Evolutionary conservation across 2,113 vertebrate species (phyloP), one percentile per base, ranked within the genome.

Genomic region (Chlamydotis undulata): DNA sequence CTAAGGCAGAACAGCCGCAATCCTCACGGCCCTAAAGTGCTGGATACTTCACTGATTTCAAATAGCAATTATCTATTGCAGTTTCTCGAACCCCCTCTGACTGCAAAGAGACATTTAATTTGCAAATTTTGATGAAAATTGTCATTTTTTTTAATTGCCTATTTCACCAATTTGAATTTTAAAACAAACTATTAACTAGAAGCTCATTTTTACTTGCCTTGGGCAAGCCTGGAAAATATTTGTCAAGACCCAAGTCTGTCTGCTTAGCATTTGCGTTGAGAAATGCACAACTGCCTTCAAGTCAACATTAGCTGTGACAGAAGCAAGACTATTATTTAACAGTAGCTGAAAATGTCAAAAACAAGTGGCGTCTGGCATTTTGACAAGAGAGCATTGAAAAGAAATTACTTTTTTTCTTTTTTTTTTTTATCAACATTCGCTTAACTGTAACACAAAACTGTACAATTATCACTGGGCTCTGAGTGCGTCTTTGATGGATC

Each of bases 241-340:
- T 98, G 97, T 98, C 97, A 97, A 96, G 95, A 95, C 82, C 81
- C 74, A 83, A 87, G 93, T 94, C 95, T 97, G 83, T 49, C 88
- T 97, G 81, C 94, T 95, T 97, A 97, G 93, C 89, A 92, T 96
- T 97, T 69, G 90, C 96, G 96, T 96, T 97, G 96, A 98, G 96
- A 98, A 98, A 98, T 97, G 96, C 96, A 97, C 96, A 97, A 97
- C 90, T 95, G 93, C 96, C 97, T 98, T 97, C 97, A 97, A 98
- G 97, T 97, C 93, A 98, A 97, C 97, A 97, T 97, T 97, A 97
- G 94, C 95, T 95, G 90, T 98, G 97, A 98, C 97, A 98, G 97
- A 98, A 97, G 97, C 97, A 97, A 98, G 97, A 98, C 96, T 97
- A 97, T 98, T 98, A 98, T 97, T 98, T 98, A 98, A 97, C 95